These are phyloP conservation scores for Cyphomyrus plagiostoma DNA, from an alignment of 2,113 vertebrate genomes.

Conservation along the genomic window DNA sequence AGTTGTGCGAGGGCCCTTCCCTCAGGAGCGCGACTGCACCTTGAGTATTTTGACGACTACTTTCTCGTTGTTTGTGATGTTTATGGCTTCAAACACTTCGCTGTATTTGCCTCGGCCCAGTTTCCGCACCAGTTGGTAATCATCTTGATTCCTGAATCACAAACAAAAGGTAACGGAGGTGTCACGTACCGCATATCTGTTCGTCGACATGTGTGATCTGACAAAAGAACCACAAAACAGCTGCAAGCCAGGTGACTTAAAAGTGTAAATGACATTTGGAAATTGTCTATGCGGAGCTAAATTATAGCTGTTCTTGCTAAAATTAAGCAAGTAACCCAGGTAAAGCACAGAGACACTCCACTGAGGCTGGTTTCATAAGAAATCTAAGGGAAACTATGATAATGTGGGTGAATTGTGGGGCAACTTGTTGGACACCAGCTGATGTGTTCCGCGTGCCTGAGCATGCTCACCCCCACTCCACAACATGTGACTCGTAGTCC, in stretches of 20 bases:
- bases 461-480: constrained; percentile 45
- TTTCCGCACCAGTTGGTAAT: constrained; percentile 46
- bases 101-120: constrained; percentile 31
- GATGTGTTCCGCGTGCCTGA: not conserved
- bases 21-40: not conserved
- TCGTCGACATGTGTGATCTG: not conserved
- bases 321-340: not conserved
- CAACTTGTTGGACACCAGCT: not conserved
- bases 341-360: not conserved
- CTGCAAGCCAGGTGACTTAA: not conserved
- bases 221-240: not conserved
- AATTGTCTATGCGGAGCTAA: not conserved
- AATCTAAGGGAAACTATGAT: not conserved
- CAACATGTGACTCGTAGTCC: constrained; percentile 24
- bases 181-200: not conserved
- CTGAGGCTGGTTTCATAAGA: not conserved
- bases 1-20: not conserved
- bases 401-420: not conserved
- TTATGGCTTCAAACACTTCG: constrained; percentile 25
- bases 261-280: not conserved
- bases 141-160: constrained; percentile 26
- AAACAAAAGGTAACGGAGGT: not conserved
- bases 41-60: constrained; percentile 52
- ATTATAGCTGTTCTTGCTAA: not conserved
- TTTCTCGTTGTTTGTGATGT: constrained; percentile 43